These are phyloP conservation scores for Thymelicus sylvestris DNA, from an alignment of 2,888 invertebrate species.

Conservation along the genomic window DNA sequence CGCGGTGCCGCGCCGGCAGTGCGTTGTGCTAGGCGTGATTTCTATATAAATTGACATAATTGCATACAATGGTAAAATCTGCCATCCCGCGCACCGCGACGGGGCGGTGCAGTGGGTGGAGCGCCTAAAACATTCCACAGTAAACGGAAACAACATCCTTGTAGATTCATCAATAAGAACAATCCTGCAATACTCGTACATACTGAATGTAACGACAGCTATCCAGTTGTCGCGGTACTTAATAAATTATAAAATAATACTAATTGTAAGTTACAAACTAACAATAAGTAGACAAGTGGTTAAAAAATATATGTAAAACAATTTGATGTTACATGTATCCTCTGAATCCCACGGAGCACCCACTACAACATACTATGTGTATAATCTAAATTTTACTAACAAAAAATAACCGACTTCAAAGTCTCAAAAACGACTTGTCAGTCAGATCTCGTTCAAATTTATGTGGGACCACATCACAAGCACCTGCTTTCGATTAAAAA, in stretches of 20 bases:
- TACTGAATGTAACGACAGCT: background rate
- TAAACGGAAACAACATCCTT: background rate
- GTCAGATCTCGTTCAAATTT: too few species aligned
- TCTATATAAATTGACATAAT: too few species aligned
- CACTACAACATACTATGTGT: background rate
- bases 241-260: slow-evolving; percentile 2
- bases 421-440: too few species aligned
- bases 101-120: too few species aligned
- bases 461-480: too few species aligned
- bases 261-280: background rate
- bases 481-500: too few species aligned
- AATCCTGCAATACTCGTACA: background rate
- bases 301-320: slow-evolving; percentile 1
- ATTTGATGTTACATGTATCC: slow-evolving; percentile 4
- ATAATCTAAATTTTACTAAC: too few species aligned
- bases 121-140: background rate
- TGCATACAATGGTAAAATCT: too few species aligned
- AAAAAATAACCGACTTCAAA: too few species aligned
- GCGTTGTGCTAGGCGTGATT: too few species aligned
- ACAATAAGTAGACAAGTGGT: slow-evolving; percentile 7
- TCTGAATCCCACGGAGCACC: slow-evolving; percentile 8
- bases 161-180: background rate
- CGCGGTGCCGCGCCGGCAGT: too few species aligned
- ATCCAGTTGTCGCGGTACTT: background rate
- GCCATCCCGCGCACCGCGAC: too few species aligned